Percentiles rank a stretch among this genome's conserved stretches.
Evolutionary conservation across 2,797 vertebrate species (phyloP).

Genomic region (Neosilurus hyrtlii): DNA sequence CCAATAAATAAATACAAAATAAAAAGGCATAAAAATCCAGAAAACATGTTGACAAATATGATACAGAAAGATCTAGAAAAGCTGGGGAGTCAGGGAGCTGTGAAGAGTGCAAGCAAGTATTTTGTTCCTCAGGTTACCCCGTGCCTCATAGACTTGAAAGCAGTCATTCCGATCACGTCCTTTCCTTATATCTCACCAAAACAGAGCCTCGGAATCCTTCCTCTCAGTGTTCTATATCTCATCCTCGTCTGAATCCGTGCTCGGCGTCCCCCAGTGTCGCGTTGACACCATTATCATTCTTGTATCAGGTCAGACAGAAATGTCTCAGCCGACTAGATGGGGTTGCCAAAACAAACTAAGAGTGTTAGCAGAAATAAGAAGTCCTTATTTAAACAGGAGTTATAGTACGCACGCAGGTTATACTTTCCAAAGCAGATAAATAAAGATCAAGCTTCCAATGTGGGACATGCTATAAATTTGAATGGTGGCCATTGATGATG

Average conservation of each 20-base stretch:
- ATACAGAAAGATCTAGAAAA: conserved; percentile 17
- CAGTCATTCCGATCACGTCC: conserved; percentile 11
- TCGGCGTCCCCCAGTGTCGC: conserved; percentile 62
- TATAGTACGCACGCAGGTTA: background rate
- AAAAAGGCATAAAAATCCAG: background rate
- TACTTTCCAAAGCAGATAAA: background rate
- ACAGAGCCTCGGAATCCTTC: background rate
- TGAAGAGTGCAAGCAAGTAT: conserved; percentile 22
- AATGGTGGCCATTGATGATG: background rate
- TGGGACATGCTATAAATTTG: background rate
- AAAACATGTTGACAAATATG: background rate
- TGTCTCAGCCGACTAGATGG: background rate
- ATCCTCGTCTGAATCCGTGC: conserved; percentile 30
- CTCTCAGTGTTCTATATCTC: background rate
- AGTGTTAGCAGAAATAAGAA: background rate
- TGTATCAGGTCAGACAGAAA: background rate
- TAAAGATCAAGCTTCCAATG: background rate
- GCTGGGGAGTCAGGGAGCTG: conserved; percentile 1
- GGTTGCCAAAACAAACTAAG: background rate
- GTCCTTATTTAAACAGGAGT: background rate
- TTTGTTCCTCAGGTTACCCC: conserved; percentile 22
- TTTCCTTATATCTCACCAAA: background rate
- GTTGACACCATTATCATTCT: conserved; percentile 67
- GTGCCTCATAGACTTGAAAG: background rate
- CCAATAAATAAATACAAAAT: background rate